Evolutionary conservation across 2,113 vertebrate species (phyloP), one percentile per base, ranked within the genome.

Genomic region (Indri indri): DNA sequence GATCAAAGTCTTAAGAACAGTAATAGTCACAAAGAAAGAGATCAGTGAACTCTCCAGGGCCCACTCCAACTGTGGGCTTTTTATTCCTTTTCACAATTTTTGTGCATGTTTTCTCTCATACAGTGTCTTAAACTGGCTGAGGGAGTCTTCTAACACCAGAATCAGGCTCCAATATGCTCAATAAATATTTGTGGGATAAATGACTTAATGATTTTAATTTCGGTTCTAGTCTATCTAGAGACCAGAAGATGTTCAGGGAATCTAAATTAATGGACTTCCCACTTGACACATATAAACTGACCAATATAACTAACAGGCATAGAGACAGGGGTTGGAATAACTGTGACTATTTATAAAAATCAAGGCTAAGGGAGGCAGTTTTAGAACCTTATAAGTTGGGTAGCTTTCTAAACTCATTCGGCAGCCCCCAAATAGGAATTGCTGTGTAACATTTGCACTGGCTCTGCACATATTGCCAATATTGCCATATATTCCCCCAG

Each of bases 281-380:
- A 80, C 17, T 90, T 20, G 14, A 54, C 80, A 68, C 23, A 57
- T 73, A 94, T 52, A 90, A 95, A 95, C 57, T 71, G 59, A 81
- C 88, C 40, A 63, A 40, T 76, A 90, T 92, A 73, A 68, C 65
- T 27, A 88, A 92, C 8, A 40, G 30, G 50, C 89, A 1, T 40
- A 9, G 32, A 97, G n/a, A 83, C 63, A 85, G 11, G 42, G 54
- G 22, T 59, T 79, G 34, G 42, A 91, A 96, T 30, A 82, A 89
- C 91, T 82, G 37, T 34, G 76, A 65, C 57, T 85, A 37, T 91
- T 82, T 88, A 82, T 91, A 89, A 94, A 96, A 88, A 77, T 95
- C 76, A 95, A 92, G 85, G 42, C 22, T 73, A 83, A 96, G 40
- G 9, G 59, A 87, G 45, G 20, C 14, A 71, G 20, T 88, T 84